Evolutionary conservation across 2,797 vertebrate species (phyloP).

Genomic region (Fistularia tabacaria): DNA sequence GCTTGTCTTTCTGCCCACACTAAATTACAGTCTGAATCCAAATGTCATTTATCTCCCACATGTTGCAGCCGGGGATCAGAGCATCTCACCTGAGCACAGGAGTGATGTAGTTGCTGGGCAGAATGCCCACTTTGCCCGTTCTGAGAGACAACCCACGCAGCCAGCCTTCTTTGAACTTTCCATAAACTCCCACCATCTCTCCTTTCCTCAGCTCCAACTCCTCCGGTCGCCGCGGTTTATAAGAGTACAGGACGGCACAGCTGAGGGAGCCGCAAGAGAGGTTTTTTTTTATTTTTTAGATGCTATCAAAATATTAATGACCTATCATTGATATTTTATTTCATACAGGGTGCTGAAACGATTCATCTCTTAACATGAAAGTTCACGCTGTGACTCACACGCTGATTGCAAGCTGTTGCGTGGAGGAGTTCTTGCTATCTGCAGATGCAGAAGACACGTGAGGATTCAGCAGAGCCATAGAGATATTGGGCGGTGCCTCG

Average conservation of each 20-base stretch:
- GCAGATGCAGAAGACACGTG: slow-evolving; percentile 61
- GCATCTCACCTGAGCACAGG: slow-evolving; percentile 87
- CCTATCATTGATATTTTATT: no score
- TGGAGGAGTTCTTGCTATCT: slow-evolving; percentile 72
- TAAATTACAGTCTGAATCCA: slow-evolving; percentile 22
- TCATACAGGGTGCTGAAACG: no score
- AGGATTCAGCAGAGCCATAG: slow-evolving; percentile 77
- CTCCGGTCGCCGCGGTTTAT: slow-evolving; percentile 77
- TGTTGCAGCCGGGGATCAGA: slow-evolving; percentile 13
- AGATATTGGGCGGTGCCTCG: slow-evolving; percentile 68
- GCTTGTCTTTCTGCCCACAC: slow-evolving; percentile 14
- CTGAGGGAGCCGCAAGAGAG: slow-evolving; percentile 52
- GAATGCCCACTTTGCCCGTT: slow-evolving; percentile 88
- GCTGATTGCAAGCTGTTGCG: slow-evolving; percentile 81
- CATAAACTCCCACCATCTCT: slow-evolving; percentile 90
- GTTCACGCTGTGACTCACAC: slow-evolving; percentile 69
- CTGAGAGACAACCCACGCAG: slow-evolving; percentile 88
- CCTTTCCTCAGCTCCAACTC: slow-evolving; percentile 92
- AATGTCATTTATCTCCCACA: slow-evolving; percentile 34
- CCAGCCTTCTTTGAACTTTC: slow-evolving; percentile 90
- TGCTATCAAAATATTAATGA: no score
- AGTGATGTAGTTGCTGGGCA: slow-evolving; percentile 86
- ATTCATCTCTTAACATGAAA: no score
- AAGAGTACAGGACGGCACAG: slow-evolving; percentile 87
- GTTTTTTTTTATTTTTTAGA: no score